A percentile compares a stretch with the other conserved stretches of the same genome.
phyloP scores from a whole-genome alignment of 1,140 invertebrate species.

The Callitettix versicolor region DNA sequence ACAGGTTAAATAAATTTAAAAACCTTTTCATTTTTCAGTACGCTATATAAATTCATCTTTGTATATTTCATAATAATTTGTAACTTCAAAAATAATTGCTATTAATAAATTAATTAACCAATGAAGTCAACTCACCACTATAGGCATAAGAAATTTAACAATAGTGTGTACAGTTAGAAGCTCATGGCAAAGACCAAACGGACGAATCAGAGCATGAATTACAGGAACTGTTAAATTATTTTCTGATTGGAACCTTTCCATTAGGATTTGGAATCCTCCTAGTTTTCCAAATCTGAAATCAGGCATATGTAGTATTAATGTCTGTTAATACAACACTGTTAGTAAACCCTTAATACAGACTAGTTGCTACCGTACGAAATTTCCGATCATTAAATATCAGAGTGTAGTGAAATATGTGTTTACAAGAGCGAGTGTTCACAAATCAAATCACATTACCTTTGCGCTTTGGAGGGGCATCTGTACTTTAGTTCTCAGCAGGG shows the following conservation, averaged over 20 bases:
- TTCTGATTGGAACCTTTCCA: constrained; percentile 73
- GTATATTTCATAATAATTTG: too few species aligned
- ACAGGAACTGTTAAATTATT: constrained; percentile 64
- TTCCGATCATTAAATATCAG: background rate
- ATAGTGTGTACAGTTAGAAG: constrained; percentile 82
- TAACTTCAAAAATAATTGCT: too few species aligned
- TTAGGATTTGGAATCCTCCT: constrained; percentile 77
- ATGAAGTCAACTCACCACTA: constrained; percentile 69
- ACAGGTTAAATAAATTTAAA: too few species aligned
- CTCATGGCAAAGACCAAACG: constrained; percentile 88
- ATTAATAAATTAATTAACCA: too few species aligned
- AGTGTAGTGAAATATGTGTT: constrained; percentile 5
- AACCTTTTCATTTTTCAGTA: too few species aligned
- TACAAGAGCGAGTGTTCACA: too few species aligned
- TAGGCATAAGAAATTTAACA: constrained; percentile 85
- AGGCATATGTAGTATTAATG: background rate
- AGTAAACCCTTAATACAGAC: background rate
- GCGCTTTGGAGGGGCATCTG: too few species aligned
- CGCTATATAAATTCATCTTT: too few species aligned
- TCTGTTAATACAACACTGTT: background rate
- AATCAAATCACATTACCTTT: too few species aligned
- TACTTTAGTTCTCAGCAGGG: too few species aligned
- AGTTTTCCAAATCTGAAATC: constrained; percentile 67
- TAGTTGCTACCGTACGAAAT: too few species aligned
- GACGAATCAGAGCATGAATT: constrained; percentile 74